Conservation (phyloP, 1,140 invertebrate species). For the Lepidurus couesii region DNA sequence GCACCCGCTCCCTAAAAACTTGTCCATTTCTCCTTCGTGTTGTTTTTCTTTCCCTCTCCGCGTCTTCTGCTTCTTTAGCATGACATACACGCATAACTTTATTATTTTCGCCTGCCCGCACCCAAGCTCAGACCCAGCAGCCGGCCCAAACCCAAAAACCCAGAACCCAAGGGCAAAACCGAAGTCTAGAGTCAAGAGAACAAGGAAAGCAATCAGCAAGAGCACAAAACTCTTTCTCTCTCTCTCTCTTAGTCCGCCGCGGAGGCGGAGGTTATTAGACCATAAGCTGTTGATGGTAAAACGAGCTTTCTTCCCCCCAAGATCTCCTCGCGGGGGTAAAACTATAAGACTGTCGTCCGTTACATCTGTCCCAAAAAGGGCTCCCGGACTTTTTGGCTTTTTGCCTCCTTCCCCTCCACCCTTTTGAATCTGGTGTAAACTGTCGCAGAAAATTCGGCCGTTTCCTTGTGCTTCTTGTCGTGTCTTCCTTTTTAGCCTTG, state of each 20-base stretch:
- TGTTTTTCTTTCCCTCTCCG: not conserved
- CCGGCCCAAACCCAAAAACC: not conserved
- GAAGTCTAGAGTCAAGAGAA: not conserved
- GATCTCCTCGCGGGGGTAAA: slow-evolving; percentile 11
- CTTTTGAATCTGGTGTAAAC: slow-evolving; percentile 4
- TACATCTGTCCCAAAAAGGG: slow-evolving; percentile 13
- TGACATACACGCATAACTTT: slow-evolving; percentile 2
- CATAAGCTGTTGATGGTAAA: slow-evolving; percentile 22
- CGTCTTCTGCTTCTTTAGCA: not conserved
- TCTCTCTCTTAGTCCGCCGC: not conserved
- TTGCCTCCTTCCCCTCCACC: not conserved
- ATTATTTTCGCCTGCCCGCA: not conserved
- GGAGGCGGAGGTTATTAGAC: slow-evolving; percentile 13
- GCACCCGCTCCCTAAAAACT: not conserved
- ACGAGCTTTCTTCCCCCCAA: not conserved
- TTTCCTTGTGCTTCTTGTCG: not conserved
- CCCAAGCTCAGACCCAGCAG: not conserved
- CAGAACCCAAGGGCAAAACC: not conserved
- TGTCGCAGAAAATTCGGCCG: not conserved
- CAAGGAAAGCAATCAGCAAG: not conserved
- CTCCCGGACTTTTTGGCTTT: slow-evolving; percentile 4
- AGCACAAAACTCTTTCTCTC: not conserved
- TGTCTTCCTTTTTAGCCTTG: not conserved
- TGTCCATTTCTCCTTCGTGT: not conserved
- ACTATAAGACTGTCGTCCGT: not conserved